Base-by-base conservation (phyloP, 2,113 vertebrate genomes). In the Sigmodon hispidus region DNA sequence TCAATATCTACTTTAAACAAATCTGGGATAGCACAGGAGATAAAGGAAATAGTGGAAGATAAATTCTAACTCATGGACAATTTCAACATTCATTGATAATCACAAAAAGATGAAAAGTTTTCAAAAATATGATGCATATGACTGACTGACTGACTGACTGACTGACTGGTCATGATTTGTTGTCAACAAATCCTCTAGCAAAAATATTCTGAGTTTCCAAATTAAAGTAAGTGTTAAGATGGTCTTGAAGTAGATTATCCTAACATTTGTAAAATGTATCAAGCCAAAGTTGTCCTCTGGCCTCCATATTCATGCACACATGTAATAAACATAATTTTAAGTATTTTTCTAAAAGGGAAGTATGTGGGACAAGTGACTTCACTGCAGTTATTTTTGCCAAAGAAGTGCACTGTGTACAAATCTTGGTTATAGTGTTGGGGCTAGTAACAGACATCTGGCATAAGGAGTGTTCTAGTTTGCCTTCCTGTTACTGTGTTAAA, bases 1-100 rank as follows among this genome's bases (percentile, higher is more conserved):
- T 95, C 50, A 84, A 34, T 36, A 75, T 80, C 48, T 55, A 34
- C 63, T 55, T 95, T 89, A 73, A 93, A 81, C 13, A 93, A 83
- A 92, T 91, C 76, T 93, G 50, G 22, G 65, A 88, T 31, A 75
- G 52, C 48, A 61, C 15, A 43, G 63, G 79, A 88, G 7, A 79
- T 36, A 15, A 86, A 24, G 3, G 7, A n/a, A 80, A 73, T 31
- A 36, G 13, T 36, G 11, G 34, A 69, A 75, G 26, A 48, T 50
- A 91, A 76, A 72, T 52, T 1, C 29, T 55, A 31, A 50, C 26
- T 83, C n/a, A 59, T 93, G 36, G 76, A 7, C 24, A 91, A 3
- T 90, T 52, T 85, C 65, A 89, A 72, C 65, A 24, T 69, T 90
- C n/a, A 45, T 12, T 89, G 67, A 24, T 31, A 89, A 26, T 34